Percentiles rank a stretch among this genome's conserved stretches.
Conservation (phyloP, 2,888 invertebrate species). For the Aquatica leii region DNA sequence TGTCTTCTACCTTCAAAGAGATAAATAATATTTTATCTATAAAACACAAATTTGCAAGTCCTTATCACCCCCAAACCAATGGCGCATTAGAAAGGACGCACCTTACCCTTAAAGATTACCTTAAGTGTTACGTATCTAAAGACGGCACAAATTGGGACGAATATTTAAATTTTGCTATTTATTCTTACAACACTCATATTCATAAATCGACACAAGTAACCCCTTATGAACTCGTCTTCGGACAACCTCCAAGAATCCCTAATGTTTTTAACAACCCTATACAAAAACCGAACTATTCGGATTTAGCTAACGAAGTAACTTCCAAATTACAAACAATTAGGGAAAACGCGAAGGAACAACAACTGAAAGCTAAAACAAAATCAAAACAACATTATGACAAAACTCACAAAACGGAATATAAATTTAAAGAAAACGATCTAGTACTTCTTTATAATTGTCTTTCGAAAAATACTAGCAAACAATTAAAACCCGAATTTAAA, state of each 20-base stretch:
- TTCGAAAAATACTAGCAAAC: too few relatives aligned
- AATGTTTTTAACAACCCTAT: conserved; percentile 27
- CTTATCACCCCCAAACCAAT: conserved; percentile 1
- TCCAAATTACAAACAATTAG: too few relatives aligned
- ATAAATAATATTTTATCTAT: conserved; percentile 44
- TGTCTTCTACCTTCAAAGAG: conserved; percentile 19
- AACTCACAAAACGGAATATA: too few relatives aligned
- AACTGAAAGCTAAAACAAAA: too few relatives aligned
- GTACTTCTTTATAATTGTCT: neutral
- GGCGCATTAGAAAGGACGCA: conserved; percentile 29
- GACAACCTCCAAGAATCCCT: conserved; percentile 40
- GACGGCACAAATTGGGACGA: neutral
- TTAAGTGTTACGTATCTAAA: neutral
- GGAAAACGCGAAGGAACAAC: too few relatives aligned
- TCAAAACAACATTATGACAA: too few relatives aligned
- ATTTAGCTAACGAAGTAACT: too few relatives aligned
- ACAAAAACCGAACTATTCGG: too few relatives aligned
- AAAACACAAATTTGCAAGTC: conserved; percentile 19
- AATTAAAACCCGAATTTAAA: too few relatives aligned
- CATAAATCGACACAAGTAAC: conserved; percentile 46
- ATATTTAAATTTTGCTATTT: conserved; percentile 12
- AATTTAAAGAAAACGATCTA: neutral
- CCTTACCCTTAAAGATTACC: conserved; percentile 27
- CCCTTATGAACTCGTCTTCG: conserved; percentile 49
- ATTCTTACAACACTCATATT: conserved; percentile 44